Conservation (phyloP, 2,113 vertebrate species). For the Suricata suricatta region DNA sequence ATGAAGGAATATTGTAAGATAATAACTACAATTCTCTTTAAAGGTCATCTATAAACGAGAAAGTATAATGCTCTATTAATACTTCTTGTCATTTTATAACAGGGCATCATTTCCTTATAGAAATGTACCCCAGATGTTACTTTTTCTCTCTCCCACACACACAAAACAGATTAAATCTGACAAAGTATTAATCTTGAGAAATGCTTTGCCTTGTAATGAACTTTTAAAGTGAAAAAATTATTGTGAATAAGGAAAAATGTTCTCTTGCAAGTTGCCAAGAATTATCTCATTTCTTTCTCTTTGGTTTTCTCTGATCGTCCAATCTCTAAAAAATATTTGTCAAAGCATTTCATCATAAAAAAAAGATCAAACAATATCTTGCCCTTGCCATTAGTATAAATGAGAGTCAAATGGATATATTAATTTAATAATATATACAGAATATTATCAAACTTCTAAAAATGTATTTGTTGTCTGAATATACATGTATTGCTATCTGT, state of each 20-base stretch:
- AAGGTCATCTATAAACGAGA: slow-evolving; percentile 88
- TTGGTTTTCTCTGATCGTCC: background rate
- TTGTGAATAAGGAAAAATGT: background rate
- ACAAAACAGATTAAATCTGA: slow-evolving; percentile 63
- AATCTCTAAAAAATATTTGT: background rate
- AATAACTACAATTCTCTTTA: slow-evolving; percentile 88
- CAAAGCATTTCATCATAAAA: background rate
- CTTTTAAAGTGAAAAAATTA: slow-evolving; percentile 56
- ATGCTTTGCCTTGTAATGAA: background rate
- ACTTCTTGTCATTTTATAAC: slow-evolving; percentile 81
- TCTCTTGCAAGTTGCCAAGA: slow-evolving; percentile 33
- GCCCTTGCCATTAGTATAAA: background rate
- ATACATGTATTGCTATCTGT: background rate
- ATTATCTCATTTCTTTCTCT: slow-evolving; percentile 21
- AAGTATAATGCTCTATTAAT: slow-evolving; percentile 83
- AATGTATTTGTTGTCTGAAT: background rate
- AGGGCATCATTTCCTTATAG: slow-evolving; percentile 71
- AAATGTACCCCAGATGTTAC: slow-evolving; percentile 65
- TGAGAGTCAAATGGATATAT: background rate
- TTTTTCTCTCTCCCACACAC: slow-evolving; percentile 63
- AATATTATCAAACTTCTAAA: background rate
- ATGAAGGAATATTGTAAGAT: slow-evolving; percentile 81
- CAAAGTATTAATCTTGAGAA: slow-evolving; percentile 62
- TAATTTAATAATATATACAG: background rate
- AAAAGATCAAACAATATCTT: background rate